Conservation (phyloP, 1,140 invertebrate species). For the Solen grandis region DNA sequence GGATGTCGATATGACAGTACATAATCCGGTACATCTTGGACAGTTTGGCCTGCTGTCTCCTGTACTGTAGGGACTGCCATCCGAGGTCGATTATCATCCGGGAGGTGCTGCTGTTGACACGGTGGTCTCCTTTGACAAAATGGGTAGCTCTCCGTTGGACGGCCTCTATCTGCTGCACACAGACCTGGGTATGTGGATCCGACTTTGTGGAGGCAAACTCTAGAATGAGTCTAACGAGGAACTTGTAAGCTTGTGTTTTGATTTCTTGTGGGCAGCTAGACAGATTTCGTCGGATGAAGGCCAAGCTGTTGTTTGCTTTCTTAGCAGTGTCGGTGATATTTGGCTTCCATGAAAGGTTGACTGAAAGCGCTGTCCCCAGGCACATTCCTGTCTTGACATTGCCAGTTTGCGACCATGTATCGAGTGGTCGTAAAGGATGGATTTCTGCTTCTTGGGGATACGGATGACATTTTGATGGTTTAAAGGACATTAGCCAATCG, state of each 20-base stretch:
- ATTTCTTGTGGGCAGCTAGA: background rate
- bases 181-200: background rate
- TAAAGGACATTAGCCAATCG: too few species aligned
- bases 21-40: background rate
- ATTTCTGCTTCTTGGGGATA: too few species aligned
- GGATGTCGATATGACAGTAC: background rate
- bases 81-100: conserved; percentile 3
- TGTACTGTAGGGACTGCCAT: background rate
- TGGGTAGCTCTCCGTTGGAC: conserved; percentile 20
- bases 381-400: too few species aligned
- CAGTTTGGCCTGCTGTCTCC: background rate
- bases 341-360: conserved; percentile 1
- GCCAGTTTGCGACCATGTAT: too few species aligned
- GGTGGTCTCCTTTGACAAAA: conserved; percentile 22
- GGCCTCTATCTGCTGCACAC: background rate
- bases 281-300: conserved; percentile 29
- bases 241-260: background rate
- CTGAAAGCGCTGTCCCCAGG: background rate
- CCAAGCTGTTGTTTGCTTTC: background rate
- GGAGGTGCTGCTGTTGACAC: background rate
- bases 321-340: background rate
- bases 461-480: too few species aligned
- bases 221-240: conserved; percentile 13
- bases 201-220: conserved; percentile 11
- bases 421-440: too few species aligned